Evolutionary conservation across 2,797 vertebrate genomes (phyloP).

Genomic region (Hippoglossus hippoglossus): DNA sequence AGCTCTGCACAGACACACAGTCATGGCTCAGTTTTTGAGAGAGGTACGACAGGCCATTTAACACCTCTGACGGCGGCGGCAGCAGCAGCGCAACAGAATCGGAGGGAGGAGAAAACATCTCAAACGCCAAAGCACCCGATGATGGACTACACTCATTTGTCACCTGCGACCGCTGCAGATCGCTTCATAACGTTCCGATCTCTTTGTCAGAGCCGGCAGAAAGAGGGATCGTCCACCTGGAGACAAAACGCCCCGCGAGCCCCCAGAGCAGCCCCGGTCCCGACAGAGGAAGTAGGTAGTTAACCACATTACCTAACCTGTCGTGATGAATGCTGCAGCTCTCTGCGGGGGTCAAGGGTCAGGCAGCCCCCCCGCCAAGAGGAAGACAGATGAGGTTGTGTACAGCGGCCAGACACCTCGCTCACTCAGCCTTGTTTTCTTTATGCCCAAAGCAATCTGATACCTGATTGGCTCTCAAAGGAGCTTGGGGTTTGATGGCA

Average conservation of each 20-base stretch:
- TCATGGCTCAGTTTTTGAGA: neutral
- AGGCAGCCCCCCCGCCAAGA: conserved; percentile 59
- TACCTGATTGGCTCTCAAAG: conserved; percentile 69
- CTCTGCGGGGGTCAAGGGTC: conserved; percentile 80
- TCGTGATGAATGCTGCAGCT: conserved; percentile 86
- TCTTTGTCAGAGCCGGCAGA: conserved; percentile 35
- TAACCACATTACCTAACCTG: conserved; percentile 82
- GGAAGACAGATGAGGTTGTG: conserved; percentile 83
- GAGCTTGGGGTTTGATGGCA: conserved; percentile 70
- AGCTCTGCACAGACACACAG: neutral
- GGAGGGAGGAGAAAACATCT: conserved; percentile 42
- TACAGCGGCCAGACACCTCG: conserved; percentile 72
- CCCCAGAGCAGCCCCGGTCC: conserved; percentile 32
- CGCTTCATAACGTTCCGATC: conserved; percentile 52
- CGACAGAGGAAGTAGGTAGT: conserved; percentile 77
- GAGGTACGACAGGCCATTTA: conserved; percentile 35
- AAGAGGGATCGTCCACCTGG: conserved; percentile 66
- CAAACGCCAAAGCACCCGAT: conserved; percentile 31
- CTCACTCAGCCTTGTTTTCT: conserved; percentile 78
- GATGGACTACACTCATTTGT: conserved; percentile 65
- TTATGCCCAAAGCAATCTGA: conserved; percentile 79
- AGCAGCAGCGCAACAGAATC: conserved; percentile 16
- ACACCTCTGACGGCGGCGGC: conserved; percentile 5
- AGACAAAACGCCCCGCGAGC: conserved; percentile 41
- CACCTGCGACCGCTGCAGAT: conserved; percentile 49